phyloP scores from a whole-genome alignment of 2,888 invertebrate species.

The Mimachlamys varia region DNA sequence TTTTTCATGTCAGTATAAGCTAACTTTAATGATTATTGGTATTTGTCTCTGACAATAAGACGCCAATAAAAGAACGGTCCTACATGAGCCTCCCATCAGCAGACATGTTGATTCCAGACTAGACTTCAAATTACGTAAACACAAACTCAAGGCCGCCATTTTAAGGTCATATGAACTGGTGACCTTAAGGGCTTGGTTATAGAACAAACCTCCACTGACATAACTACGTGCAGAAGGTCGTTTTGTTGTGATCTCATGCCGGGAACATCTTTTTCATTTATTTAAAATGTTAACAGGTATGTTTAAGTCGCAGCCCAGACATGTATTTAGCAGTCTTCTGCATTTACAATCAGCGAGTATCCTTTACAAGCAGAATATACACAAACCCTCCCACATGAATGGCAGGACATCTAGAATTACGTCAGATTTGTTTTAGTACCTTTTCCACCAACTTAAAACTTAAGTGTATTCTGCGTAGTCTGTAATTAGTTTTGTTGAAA shows the following conservation, averaged over 20 bases:
- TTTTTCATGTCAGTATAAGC: background rate
- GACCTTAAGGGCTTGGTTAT: background rate
- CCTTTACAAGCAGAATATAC: background rate
- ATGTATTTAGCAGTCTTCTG: background rate
- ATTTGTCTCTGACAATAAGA: background rate
- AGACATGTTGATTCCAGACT: background rate
- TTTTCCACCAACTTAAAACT: background rate
- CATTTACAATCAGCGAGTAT: background rate
- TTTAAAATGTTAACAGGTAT: background rate
- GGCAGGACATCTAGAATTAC: background rate
- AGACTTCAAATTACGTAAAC: background rate
- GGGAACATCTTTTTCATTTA: background rate
- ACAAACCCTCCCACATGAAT: background rate
- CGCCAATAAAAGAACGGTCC: background rate
- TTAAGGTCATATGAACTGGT: background rate
- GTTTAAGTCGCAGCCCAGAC: background rate
- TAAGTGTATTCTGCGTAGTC: background rate
- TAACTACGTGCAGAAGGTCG: background rate
- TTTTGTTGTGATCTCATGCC: background rate
- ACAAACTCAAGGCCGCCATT: background rate
- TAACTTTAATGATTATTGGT: background rate
- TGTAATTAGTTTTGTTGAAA: background rate
- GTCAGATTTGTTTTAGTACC: background rate
- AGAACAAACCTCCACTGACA: background rate
- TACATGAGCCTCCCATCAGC: background rate